Base-by-base conservation (phyloP, 2,113 vertebrate genomes). In the Onychostoma macrolepis region DNA sequence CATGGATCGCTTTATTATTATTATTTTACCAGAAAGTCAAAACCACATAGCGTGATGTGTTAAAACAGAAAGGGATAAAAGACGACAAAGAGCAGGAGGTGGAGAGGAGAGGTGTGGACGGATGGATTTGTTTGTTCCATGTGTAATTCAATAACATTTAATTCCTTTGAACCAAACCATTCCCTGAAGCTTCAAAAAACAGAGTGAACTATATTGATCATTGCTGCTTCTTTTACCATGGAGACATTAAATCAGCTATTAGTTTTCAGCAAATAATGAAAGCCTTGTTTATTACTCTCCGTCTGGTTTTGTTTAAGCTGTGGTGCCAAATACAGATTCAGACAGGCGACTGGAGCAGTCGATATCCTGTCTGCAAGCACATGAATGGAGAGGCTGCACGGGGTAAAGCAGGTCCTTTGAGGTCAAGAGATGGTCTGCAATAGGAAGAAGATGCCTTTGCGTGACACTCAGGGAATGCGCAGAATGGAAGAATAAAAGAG, bases 271-370 rank as follows among this genome's bases (percentile, higher is more conserved):
- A 43, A 19, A 61, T 53, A 58, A 30, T 58, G 10, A 86, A 86
- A 72, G 19, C 21, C 63, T 74, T 72, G 50, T 61, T 74, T 75
- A 30, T 86, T 74, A 12, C 67, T 75, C 53, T 50, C 45, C 17
- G 63, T 43, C 26, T 65, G 56, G 41, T 28, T 79, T 81, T 61
- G 21, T 48, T 33, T 21, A 21, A 36, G 11, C 78, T 26, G 53
- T 38, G 38, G n/a, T 83, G 43, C 28, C 63, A 83, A 50, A 81
- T 43, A 45, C 56, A 81, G n/a, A 45, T 45, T 28, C 10, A 81
- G 79, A 28, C 58, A 80, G 83, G 28, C 53, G 30, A 85, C 50
- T 80, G 21, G 65, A 84, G 24, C 69, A 41, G 75, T 28, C 17
- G 30, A 28, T 36, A 63, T 71, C 65, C 65, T 87, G 76, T 76